Base-by-base conservation (phyloP, 2,797 vertebrate species). In the Poeciliopsis turneri region DNA sequence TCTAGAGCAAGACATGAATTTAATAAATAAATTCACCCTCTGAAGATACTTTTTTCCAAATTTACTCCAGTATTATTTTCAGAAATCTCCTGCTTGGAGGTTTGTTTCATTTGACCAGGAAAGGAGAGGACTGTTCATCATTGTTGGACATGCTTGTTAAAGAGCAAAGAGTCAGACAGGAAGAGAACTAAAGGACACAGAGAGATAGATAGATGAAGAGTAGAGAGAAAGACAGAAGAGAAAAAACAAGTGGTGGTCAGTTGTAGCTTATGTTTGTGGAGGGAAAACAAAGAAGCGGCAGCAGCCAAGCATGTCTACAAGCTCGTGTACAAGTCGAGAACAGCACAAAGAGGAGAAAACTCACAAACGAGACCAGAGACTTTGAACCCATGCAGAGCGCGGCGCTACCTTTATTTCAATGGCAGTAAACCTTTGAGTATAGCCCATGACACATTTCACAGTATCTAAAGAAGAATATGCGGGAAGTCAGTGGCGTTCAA, bases 351-450 rank as follows among this genome's bases (percentile, higher is more conserved):
- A 91, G 95, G 72, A 90, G 83, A 96, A 95, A 80, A 92, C 85
- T 87, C 94, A 97, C 96, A 96, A 93, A 94, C 95, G 92, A 96
- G 94, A 95, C 13, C 93, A 95, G 90, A 94, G 93, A 96, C 92
- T 95, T 93, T 92, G 90, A 93, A 93, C 93, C 96, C 97, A 97
- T 97, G 97, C 97, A 97, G 96, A 96, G 95, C 95, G 90, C 88
- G 88, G 92, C 46, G 88, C 96, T 95, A 95, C 95, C 95, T 96
- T 90, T 87, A 85, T 88, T 92, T 96, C 93, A 97, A 97, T 94
- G 96, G 96, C 95, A 97, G 97, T 97, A 99, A 98, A 98, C 97
- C 96, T 98, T 98, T 97, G 97, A 99, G 98, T 98, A 99, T 98
- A 99, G 97, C 97, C 97, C 96, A 97, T 97, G 96, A 93, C 96